Percentiles rank a stretch among this genome's conserved stretches.
phyloP scores from a whole-genome alignment of 2,888 invertebrate genomes.

The Tetropium fuscum region DNA sequence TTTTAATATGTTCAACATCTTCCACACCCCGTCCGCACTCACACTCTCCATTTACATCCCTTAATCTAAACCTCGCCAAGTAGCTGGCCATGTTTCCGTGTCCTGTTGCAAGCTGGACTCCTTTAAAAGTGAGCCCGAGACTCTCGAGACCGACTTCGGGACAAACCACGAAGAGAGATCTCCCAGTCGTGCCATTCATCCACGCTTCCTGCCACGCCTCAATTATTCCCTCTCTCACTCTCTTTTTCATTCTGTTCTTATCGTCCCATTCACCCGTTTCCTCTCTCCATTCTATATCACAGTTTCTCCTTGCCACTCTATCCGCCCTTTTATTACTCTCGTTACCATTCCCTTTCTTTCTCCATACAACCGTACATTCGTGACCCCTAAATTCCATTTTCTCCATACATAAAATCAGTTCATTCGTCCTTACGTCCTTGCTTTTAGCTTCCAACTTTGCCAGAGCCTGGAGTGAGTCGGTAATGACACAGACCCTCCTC shows the following conservation, averaged over 20 bases:
- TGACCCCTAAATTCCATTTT: not conserved
- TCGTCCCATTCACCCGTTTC: not conserved
- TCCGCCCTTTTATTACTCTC: not conserved
- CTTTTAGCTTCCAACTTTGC: not conserved
- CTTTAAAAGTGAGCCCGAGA: not conserved
- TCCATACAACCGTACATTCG: not conserved
- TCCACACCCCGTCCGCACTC: not conserved
- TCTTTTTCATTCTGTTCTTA: not conserved
- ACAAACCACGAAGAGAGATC: not conserved
- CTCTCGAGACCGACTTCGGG: not conserved
- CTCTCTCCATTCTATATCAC: not conserved
- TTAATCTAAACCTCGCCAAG: not conserved
- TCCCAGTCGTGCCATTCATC: not conserved
- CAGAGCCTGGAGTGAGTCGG: not conserved
- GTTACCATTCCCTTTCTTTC: not conserved
- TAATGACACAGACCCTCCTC: not conserved
- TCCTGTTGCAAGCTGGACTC: not conserved
- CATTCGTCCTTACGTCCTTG: not conserved
- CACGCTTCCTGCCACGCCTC: not conserved
- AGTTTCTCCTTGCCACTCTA: not conserved
- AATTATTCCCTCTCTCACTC: not conserved
- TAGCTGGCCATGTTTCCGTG: not conserved
- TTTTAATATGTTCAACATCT: not conserved
- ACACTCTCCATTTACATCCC: not conserved
- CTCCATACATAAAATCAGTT: not conserved